Conservation (phyloP, 2,113 vertebrate species). For the Mastomys natalensis region DNA sequence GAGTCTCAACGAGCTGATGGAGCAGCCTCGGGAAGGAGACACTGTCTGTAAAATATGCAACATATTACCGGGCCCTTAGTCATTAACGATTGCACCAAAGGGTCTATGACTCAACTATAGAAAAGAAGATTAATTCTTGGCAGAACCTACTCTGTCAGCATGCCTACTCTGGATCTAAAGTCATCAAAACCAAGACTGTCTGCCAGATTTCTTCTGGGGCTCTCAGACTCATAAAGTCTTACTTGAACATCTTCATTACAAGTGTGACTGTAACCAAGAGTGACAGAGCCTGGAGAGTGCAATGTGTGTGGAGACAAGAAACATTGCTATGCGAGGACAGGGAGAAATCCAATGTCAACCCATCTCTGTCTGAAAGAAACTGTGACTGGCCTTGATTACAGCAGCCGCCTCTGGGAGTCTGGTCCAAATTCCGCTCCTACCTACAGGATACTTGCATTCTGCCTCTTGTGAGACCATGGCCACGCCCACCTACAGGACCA, state of each 20-base stretch:
- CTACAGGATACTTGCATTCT: not conserved
- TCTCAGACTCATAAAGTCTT: not conserved
- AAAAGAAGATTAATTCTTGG: constrained; percentile 30
- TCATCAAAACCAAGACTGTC: not conserved
- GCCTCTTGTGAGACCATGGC: constrained; percentile 48
- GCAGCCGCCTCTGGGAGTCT: not conserved
- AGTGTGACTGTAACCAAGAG: not conserved
- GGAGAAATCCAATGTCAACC: not conserved
- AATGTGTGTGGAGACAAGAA: not conserved
- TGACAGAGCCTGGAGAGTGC: not conserved
- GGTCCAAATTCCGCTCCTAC: constrained; percentile 40
- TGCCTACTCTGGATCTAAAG: not conserved
- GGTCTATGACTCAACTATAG: not conserved
- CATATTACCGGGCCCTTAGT: constrained; percentile 18
- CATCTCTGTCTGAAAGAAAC: constrained; percentile 15
- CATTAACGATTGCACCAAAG: not conserved
- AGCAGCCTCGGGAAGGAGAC: not conserved
- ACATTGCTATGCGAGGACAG: not conserved
- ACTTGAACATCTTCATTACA: constrained; percentile 5
- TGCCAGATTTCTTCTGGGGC: not conserved
- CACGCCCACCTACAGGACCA: constrained; percentile 16
- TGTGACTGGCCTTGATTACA: constrained; percentile 71
- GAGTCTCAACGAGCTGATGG: not conserved
- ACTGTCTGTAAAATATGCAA: not conserved
- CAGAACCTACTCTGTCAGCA: not conserved